A percentile compares a stretch with the other conserved stretches of the same genome.
Conservation (phyloP, 2,797 vertebrate genomes). For the Cottoperca gobio region DNA sequence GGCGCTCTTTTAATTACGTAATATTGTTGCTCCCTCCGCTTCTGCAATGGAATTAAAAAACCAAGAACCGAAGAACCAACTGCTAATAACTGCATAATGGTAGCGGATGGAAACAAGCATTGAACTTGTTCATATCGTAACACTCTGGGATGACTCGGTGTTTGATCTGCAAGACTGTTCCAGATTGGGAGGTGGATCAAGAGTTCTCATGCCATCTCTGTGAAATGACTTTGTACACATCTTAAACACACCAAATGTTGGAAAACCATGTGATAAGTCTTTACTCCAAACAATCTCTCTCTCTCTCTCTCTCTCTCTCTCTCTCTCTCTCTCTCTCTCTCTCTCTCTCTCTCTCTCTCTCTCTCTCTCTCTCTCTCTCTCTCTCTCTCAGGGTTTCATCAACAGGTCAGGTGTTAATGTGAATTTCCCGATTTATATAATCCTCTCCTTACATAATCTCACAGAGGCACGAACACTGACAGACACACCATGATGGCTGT, state of each 20-base stretch:
- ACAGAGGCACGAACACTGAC: slow-evolving; percentile 31
- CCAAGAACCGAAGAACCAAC: too few species aligned
- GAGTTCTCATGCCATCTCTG: not conserved
- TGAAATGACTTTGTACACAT: not conserved
- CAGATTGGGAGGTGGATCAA: not conserved
- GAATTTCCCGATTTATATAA: slow-evolving; percentile 60
- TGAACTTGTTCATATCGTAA: not conserved
- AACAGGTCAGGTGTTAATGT: slow-evolving; percentile 65
- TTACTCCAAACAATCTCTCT: not conserved
- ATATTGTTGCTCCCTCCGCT: too few species aligned
- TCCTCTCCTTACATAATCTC: slow-evolving; percentile 56
- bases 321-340: not conserved
- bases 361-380: not conserved
- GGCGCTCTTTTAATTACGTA: too few species aligned
- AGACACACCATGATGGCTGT: slow-evolving; percentile 29
- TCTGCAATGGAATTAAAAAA: too few species aligned
- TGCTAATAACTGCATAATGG: not conserved
- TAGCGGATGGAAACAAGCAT: rapidly evolving
- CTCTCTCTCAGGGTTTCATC: slow-evolving; percentile 36
- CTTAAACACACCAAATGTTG: not conserved
- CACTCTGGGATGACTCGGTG: not conserved
- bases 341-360: not conserved
- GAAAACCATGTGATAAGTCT: not conserved
- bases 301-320: not conserved
- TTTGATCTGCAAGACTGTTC: not conserved